Percentiles rank a stretch among this genome's conserved stretches.
Conservation (phyloP, 2,888 invertebrate genomes). For the Drosophila macrospina region DNA sequence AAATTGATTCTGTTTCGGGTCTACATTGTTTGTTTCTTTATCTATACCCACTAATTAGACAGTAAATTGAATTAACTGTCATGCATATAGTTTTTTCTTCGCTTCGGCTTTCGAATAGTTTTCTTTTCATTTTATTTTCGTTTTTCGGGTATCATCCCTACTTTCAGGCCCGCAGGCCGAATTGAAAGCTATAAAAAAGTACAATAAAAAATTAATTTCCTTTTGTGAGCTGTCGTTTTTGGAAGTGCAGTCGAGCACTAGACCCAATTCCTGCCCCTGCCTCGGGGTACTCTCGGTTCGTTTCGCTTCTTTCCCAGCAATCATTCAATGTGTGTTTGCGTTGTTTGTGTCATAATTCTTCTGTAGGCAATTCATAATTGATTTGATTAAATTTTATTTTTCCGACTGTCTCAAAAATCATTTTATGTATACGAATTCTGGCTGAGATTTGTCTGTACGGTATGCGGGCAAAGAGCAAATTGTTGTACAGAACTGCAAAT, state of each 20-base stretch:
- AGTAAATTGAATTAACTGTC: constrained; percentile 35
- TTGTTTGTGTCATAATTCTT: constrained; percentile 21
- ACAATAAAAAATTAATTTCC: constrained; percentile 56
- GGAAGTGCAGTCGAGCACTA: constrained; percentile 7
- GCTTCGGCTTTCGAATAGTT: constrained; percentile 2
- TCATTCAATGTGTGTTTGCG: constrained; percentile 10
- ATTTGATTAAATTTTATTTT: constrained; percentile 47
- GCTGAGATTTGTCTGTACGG: constrained; percentile 7
- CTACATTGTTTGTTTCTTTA: constrained; percentile 10
- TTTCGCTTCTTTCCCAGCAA: constrained; percentile 28
- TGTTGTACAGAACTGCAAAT: constrained; percentile 15
- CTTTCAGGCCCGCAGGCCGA: constrained; percentile 42
- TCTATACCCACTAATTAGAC: constrained; percentile 34
- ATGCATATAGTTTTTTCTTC: constrained; percentile 15
- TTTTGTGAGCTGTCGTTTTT: constrained; percentile 31
- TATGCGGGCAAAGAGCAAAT: constrained; percentile 29
- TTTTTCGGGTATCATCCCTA: constrained; percentile 26
- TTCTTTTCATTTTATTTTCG: constrained; percentile 10
- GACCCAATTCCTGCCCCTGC: constrained; percentile 17
- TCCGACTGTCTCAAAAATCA: constrained; percentile 5
- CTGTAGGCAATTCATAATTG: constrained; percentile 39
- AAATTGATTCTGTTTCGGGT: constrained; percentile 12
- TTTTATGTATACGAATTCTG: not conserved
- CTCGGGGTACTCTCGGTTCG: constrained; percentile 7
- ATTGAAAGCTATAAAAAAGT: constrained; percentile 37